Conservation (phyloP, 2,797 vertebrate genomes). For the Mustela erminea region DNA sequence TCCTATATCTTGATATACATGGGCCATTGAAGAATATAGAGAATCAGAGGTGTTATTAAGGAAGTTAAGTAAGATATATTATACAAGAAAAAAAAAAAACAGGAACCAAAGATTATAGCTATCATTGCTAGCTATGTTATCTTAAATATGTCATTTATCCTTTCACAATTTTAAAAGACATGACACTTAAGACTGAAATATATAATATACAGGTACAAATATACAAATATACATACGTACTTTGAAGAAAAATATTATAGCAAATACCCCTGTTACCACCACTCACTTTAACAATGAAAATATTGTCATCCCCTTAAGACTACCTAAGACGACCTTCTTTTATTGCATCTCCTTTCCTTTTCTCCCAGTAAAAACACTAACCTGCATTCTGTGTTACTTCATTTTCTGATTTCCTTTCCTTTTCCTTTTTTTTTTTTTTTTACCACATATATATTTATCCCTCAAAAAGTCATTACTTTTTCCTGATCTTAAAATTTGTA, state of each 20-base stretch:
- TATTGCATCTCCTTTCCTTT: not conserved
- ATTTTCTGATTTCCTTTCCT: not conserved
- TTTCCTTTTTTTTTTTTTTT: not conserved
- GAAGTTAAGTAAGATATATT: not conserved
- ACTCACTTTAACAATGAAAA: not conserved
- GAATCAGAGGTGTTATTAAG: not conserved
- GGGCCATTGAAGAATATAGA: not conserved
- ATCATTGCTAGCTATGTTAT: not conserved
- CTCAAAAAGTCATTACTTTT: not conserved
- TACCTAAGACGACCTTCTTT: not conserved
- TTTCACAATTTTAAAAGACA: not conserved
- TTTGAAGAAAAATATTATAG: slow-evolving; percentile 1
- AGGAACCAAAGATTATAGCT: not conserved
- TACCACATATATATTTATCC: not conserved
- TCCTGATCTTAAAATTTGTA: not conserved
- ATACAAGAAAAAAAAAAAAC: not conserved
- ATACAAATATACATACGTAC: not conserved
- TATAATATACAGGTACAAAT: not conserved
- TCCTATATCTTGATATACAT: not conserved
- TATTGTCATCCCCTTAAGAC: not conserved
- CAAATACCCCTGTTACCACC: not conserved
- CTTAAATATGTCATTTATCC: not conserved
- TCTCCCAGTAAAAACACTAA: not conserved
- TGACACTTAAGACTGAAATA: not conserved
- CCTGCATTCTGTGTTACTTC: not conserved